Conservation (phyloP, 2,888 invertebrate species). For the Torymus aiolomorphi region DNA sequence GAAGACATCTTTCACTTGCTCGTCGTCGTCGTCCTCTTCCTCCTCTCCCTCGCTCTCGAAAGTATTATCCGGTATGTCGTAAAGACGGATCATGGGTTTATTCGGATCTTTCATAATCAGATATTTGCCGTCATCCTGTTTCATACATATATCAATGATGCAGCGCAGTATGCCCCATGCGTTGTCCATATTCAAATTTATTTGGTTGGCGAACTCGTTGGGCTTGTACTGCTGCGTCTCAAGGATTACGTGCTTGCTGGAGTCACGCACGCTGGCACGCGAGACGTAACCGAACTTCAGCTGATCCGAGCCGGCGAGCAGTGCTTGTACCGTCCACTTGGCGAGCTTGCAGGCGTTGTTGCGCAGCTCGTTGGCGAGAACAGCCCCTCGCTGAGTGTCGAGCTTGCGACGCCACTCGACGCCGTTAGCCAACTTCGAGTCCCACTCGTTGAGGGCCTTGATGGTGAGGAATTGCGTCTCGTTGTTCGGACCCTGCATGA, state of each 20-base stretch:
- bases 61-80: slow-evolving; percentile 98
- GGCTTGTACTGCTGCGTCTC: slow-evolving; percentile 99
- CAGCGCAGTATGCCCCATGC: slow-evolving; percentile 99
- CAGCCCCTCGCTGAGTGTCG: slow-evolving; percentile 98
- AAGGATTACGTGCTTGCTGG: slow-evolving; percentile 95
- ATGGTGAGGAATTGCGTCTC: slow-evolving; percentile 95
- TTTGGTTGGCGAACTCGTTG: slow-evolving; percentile 98
- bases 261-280: slow-evolving; percentile 93
- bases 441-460: slow-evolving; percentile 99
- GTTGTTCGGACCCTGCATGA: slow-evolving; percentile 89
- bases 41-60: slow-evolving; percentile 98
- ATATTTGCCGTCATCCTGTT: slow-evolving; percentile 97
- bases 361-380: slow-evolving; percentile 97
- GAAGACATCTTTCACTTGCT: slow-evolving; percentile 72
- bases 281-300: slow-evolving; percentile 99
- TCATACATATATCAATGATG: slow-evolving; percentile 97
- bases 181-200: slow-evolving; percentile 99
- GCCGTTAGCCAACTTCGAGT: slow-evolving; percentile 95
- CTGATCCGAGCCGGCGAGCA: slow-evolving; percentile 96
- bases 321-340: slow-evolving; percentile 98
- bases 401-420: slow-evolving; percentile 99
- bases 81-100: slow-evolving; percentile 97
- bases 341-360: slow-evolving; percentile 99
- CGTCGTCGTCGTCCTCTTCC: slow-evolving; percentile 86
- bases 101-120: slow-evolving; percentile 99